Conservation (phyloP, 1,140 invertebrate genomes). For the Zelostemma sp. region DNA sequence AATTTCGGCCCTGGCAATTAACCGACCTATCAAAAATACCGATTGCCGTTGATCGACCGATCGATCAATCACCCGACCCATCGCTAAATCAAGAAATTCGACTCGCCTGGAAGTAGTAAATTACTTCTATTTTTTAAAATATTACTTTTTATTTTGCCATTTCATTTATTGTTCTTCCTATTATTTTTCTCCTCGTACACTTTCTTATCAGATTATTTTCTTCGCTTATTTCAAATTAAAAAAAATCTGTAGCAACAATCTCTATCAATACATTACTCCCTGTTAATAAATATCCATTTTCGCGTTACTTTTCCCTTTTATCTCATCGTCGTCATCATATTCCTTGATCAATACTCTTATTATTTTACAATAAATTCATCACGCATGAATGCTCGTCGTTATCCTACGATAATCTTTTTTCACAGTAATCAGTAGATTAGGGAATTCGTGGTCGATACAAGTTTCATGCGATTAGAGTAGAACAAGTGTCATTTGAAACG, state of each 20-base stretch:
- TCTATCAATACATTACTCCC: not conserved
- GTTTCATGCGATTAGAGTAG: not conserved
- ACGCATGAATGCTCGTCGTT: not conserved
- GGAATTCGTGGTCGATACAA: not conserved
- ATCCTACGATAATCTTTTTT: not conserved
- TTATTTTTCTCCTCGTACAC: slow-evolving; percentile 2
- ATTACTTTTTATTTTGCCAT: slow-evolving; percentile 5
- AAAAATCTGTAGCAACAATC: slow-evolving; percentile 8
- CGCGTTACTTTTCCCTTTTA: not conserved
- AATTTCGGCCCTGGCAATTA: not conserved
- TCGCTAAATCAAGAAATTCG: too few species aligned
- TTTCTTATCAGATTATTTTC: not conserved
- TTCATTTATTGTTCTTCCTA: slow-evolving; percentile 8
- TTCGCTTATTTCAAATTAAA: not conserved
- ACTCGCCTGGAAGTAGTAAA: not conserved
- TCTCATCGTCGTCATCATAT: not conserved
- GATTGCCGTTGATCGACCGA: too few species aligned
- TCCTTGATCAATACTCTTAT: not conserved
- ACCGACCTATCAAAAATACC: not conserved
- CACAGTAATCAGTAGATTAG: not conserved
- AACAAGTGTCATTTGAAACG: not conserved
- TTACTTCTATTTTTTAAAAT: slow-evolving; percentile 5
- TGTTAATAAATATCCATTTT: slow-evolving; percentile 6
- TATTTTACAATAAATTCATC: slow-evolving; percentile 9
- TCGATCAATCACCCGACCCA: too few species aligned